Conservation (phyloP, 1,140 invertebrate genomes). For the Anagrus nilaparvatae region DNA sequence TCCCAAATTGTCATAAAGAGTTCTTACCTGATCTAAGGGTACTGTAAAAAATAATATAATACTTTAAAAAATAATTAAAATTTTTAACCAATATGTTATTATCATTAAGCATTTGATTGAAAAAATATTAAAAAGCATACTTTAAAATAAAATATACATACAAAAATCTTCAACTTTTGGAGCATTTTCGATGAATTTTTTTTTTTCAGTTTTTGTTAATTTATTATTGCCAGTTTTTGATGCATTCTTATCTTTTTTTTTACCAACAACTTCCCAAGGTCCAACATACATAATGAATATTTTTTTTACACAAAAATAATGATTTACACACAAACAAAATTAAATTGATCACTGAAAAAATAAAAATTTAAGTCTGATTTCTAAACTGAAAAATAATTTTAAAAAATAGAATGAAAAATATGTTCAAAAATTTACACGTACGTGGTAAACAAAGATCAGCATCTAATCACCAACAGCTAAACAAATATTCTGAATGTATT, state of each 20-base stretch:
- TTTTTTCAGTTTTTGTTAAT: constrained; percentile 48
- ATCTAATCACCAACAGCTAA: no score
- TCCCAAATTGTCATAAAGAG: constrained; percentile 38
- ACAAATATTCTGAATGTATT: no score
- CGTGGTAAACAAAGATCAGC: no score
- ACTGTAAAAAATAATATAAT: constrained; percentile 27
- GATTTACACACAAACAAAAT: no score
- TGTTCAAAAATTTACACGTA: no score
- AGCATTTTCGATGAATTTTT: constrained; percentile 45
- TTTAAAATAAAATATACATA: constrained; percentile 32
- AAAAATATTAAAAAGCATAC: constrained; percentile 7
- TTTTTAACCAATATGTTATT: constrained; percentile 3
- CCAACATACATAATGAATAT: constrained; percentile 51
- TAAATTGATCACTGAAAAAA: no score
- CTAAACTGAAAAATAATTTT: no score
- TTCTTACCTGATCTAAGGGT: constrained; percentile 40
- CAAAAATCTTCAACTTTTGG: constrained; percentile 56
- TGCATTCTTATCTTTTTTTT: constrained; percentile 55
- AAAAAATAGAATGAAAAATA: no score
- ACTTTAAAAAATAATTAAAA: neutral
- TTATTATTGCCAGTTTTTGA: constrained; percentile 40
- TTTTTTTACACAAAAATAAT: no score
- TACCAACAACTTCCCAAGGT: constrained; percentile 69
- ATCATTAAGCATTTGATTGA: neutral
- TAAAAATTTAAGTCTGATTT: no score